Conservation (phyloP, 2,113 vertebrate species). For the Melanerpes aurifrons region DNA sequence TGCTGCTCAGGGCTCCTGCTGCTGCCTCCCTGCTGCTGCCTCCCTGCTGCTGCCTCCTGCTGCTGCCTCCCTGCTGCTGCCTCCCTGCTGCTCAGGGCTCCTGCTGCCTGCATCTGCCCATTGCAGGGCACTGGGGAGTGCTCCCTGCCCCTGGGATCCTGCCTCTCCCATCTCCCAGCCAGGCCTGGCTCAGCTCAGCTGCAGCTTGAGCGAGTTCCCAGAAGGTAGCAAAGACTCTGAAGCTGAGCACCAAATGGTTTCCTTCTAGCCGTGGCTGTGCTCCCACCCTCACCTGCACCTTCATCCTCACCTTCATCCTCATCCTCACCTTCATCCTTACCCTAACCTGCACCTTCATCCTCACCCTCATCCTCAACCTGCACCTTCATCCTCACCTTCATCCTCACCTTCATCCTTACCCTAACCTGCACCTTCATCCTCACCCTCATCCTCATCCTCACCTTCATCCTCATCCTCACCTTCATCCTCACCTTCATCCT, state of each 20-base stretch:
- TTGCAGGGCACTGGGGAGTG: neutral
- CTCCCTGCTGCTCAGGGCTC: neutral
- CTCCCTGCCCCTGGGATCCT: neutral
- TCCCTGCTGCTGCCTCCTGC: neutral
- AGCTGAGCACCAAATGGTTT: neutral
- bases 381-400: too few species aligned
- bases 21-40: too few species aligned
- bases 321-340: too few species aligned
- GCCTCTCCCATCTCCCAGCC: neutral
- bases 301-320: too few species aligned
- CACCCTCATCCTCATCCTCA: too few species aligned
- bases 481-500: too few species aligned
- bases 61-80: neutral
- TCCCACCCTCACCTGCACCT: neutral
- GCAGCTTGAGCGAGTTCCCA: neutral
- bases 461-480: too few species aligned
- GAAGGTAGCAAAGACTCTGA: neutral
- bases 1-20: too few species aligned
- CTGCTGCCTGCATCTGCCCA: neutral
- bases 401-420: too few species aligned
- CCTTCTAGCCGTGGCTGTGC: accelerated
- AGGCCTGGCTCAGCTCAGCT: neutral
- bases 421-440: too few species aligned
- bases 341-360: too few species aligned
- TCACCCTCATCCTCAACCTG: too few species aligned